Conservation (phyloP, 2,113 vertebrate species). For the Atrichornis clamosus region DNA sequence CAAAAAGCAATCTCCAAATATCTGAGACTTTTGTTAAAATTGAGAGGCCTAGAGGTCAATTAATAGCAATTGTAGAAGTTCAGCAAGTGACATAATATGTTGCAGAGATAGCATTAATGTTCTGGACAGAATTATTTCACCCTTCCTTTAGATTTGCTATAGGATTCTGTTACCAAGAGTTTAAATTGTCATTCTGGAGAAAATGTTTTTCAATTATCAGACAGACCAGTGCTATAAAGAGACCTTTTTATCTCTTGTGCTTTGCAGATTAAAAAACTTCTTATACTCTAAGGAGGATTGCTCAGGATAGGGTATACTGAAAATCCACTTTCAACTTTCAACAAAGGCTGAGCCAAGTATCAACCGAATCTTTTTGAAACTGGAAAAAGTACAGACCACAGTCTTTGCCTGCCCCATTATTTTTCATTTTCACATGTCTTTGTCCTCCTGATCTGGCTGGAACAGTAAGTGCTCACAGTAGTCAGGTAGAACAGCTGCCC, state of each 20-base stretch:
- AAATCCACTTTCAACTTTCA: constrained; percentile 42
- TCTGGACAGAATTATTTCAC: neutral
- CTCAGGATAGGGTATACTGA: neutral
- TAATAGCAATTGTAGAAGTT: neutral
- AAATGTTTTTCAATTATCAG: constrained; percentile 9
- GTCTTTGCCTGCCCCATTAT: constrained; percentile 43
- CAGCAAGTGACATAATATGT: neutral
- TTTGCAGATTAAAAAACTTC: constrained; percentile 30
- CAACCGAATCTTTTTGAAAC: neutral
- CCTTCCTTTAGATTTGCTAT: neutral
- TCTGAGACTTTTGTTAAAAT: neutral
- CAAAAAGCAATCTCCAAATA: neutral
- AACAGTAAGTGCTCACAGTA: constrained; percentile 38
- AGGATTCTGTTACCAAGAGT: neutral
- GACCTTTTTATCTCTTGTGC: constrained; percentile 9
- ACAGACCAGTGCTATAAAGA: neutral
- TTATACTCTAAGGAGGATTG: neutral
- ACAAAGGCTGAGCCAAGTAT: constrained; percentile 20
- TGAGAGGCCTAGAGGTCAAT: neutral
- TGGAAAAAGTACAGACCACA: constrained; percentile 7
- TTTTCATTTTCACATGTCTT: constrained; percentile 53
- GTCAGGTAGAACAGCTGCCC: neutral
- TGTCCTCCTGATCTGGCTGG: constrained; percentile 44
- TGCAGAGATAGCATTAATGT: neutral
- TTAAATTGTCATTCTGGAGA: constrained; percentile 2